phyloP scores from a whole-genome alignment of 2,113 vertebrate genomes.

The Acrocephalus kingi region DNA sequence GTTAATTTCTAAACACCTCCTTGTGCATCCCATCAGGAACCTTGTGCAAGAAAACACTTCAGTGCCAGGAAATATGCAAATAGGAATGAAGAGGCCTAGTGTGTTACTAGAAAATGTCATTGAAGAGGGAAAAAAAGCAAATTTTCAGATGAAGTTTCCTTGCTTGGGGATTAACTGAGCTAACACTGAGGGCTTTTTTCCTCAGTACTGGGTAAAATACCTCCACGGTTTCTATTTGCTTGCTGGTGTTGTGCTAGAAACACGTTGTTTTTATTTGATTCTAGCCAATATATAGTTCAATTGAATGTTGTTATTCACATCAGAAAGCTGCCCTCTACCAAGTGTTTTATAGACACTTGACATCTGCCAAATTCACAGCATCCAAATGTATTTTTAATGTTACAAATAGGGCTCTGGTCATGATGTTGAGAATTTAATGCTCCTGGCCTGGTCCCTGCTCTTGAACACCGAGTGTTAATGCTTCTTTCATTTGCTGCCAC shows the following conservation, averaged over 20 bases:
- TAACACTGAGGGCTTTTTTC: neutral
- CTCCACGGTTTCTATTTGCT: constrained; percentile 1
- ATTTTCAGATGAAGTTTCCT: neutral
- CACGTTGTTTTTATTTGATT: neutral
- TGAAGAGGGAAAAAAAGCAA: neutral
- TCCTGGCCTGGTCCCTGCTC: constrained; percentile 1
- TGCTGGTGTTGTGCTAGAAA: neutral
- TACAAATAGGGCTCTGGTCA: constrained; percentile 40
- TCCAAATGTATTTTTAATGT: constrained; percentile 59
- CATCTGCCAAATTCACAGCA: constrained; percentile 61
- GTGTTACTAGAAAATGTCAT: neutral
- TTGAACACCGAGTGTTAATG: neutral
- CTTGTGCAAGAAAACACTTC: neutral
- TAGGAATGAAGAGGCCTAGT: neutral
- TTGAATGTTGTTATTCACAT: constrained; percentile 7
- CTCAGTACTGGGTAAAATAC: neutral
- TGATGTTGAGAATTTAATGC: constrained; percentile 41
- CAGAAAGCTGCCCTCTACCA: constrained; percentile 44
- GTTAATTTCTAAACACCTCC: neutral
- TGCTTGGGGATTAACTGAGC: neutral
- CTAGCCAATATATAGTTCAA: neutral
- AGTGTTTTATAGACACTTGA: constrained; percentile 33
- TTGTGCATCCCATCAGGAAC: neutral
- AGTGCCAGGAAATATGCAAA: neutral
- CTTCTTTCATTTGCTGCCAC: constrained; percentile 50